phyloP scores from a whole-genome alignment of 2,888 invertebrate genomes.

The Congeria kusceri region DNA sequence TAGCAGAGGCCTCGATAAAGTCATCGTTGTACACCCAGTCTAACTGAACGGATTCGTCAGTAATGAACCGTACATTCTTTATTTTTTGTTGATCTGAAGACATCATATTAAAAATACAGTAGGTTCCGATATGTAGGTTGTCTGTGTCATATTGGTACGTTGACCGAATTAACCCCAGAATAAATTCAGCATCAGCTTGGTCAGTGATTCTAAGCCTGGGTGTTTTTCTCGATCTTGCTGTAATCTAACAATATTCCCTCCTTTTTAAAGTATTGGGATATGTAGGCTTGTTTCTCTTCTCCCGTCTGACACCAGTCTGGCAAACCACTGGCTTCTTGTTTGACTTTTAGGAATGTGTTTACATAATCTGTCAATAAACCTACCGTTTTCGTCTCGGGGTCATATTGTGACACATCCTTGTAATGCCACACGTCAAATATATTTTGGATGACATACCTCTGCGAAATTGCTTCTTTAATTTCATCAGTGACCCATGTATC shows the following conservation, averaged over 20 bases:
- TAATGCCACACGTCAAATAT: neutral
- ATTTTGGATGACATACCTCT: neutral
- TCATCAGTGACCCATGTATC: conserved; percentile 56
- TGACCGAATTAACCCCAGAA: no score
- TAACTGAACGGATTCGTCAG: no score
- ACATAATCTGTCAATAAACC: neutral
- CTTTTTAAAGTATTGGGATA: neutral
- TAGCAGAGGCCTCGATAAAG: no score
- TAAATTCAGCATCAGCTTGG: no score
- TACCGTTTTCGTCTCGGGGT: neutral
- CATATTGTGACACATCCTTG: neutral
- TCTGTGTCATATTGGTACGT: no score
- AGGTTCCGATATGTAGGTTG: no score
- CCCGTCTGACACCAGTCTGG: neutral
- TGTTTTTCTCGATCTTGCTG: no score
- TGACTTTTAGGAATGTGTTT: neutral
- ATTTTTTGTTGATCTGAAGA: no score
- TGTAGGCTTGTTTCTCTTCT: neutral
- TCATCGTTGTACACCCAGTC: no score
- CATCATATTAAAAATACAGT: no score
- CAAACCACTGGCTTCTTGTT: neutral
- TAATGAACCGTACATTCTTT: no score
- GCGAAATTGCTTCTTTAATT: conserved; percentile 13
- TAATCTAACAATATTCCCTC: neutral
- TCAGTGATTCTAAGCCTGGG: no score